Evolutionary conservation across 2,888 invertebrate genomes (phyloP), one percentile per base, ranked within the genome.

Genomic region (Gortyna flavago): DNA sequence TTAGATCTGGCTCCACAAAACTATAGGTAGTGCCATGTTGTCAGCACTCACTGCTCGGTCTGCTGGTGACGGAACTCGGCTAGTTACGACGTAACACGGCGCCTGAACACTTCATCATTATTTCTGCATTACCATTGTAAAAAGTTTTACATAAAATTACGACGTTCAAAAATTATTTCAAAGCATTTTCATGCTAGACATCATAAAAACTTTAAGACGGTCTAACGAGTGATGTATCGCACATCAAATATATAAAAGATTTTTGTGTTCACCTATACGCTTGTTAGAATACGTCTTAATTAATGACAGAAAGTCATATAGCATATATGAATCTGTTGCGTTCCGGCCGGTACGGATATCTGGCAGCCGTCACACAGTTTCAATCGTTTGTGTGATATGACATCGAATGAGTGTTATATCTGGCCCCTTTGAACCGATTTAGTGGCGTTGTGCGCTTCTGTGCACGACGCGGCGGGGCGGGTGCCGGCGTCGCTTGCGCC

Each of bases 401-500:
- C 87, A 88, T 84, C 87, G 85, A 77, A 81, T 81, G 82, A 83
- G 77, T 89, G 88, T 88, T 89, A 88, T 87, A 88, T 87, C 81
- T 89, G 88, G 86, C 83, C 74, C 73, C 81, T 86, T 88, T 87
- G 84, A 87, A 79, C 81, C 78, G 83, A 89, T 88, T 86, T 89
- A 88, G 82, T 83, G 79, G 67, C 75, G 83, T 80, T 51, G 85
- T 75, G 87, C 80, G 85, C 76, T 86, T 80, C 81, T 90, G 87
- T 88, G 88, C 88, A 86, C 81, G 86, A 87, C 88, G 86, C 81
- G 86, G 88, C 88, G 86, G 89, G 82, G 85, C 84, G 87, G 81
- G 65, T 59, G 77, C 94, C 88, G 86, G 95, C 95, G 96, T 95
- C 95, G 88, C 91, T 41, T 75, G 75, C 35, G 73, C 35, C 57